These are phyloP conservation scores for Hassar affinis DNA, from an alignment of 2,113 vertebrate species.

Conservation along the genomic window DNA sequence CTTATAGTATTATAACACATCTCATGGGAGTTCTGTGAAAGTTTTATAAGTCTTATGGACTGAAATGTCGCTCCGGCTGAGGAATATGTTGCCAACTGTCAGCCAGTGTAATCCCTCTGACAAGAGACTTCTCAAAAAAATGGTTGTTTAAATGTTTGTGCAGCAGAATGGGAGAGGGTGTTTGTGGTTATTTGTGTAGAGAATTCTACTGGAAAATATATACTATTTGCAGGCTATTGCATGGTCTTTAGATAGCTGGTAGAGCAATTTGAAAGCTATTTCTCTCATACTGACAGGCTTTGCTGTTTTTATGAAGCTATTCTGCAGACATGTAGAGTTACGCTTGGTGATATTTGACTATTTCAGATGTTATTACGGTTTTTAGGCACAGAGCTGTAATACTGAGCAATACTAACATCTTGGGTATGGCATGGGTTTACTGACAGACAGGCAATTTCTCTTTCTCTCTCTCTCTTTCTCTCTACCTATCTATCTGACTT, in stretches of 20 bases:
- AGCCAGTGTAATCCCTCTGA: background rate
- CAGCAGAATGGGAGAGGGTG: background rate
- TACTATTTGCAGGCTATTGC: background rate
- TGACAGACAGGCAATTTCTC: background rate
- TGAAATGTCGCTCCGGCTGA: background rate
- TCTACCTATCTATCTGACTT: background rate
- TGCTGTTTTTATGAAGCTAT: background rate
- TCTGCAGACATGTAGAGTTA: background rate
- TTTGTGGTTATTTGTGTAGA: background rate
- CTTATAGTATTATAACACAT: background rate
- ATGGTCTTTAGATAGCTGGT: background rate
- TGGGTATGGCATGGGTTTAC: background rate
- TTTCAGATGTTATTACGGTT: background rate
- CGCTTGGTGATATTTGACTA: background rate
- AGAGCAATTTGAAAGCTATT: background rate
- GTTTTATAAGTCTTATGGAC: background rate
- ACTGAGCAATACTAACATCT: background rate
- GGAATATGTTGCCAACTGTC: constrained; percentile 1
- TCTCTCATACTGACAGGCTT: background rate
- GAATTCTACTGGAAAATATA: background rate
- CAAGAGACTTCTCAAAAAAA: background rate
- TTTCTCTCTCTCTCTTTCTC: background rate
- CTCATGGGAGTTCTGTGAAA: background rate
- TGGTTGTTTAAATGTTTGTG: background rate
- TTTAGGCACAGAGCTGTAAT: background rate